phyloP scores from a whole-genome alignment of 2,888 invertebrate genomes.

The Hedychridium roseum region DNA sequence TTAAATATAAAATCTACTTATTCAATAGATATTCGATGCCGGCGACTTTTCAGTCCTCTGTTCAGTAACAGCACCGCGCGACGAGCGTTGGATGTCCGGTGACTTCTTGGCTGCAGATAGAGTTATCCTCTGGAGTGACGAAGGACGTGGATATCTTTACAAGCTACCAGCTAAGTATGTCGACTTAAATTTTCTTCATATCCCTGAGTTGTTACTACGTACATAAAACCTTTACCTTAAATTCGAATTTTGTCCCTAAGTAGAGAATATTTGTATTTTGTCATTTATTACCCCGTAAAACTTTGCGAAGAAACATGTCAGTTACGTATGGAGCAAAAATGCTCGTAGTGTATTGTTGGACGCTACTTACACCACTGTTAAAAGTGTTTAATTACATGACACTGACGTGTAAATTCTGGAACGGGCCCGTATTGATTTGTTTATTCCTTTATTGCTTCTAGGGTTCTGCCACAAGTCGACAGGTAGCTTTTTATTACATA shows the following conservation, averaged over 20 bases:
- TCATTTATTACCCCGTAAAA: too few relatives aligned
- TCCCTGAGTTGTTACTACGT: too few relatives aligned
- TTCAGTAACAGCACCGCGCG: slow-evolving; percentile 86
- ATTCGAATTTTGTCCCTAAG: too few relatives aligned
- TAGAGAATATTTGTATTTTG: too few relatives aligned
- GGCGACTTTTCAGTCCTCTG: slow-evolving; percentile 96
- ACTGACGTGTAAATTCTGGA: too few relatives aligned
- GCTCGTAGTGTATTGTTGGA: too few relatives aligned
- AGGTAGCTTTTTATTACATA: slow-evolving; percentile 40
- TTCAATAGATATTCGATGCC: slow-evolving; percentile 74
- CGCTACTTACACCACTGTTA: too few relatives aligned
- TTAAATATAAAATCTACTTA: slow-evolving; percentile 2
- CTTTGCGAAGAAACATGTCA: too few relatives aligned
- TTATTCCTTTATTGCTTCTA: slow-evolving; percentile 53
- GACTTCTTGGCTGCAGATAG: slow-evolving; percentile 92
- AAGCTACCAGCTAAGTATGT: slow-evolving; percentile 95
- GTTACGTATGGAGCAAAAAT: too few relatives aligned
- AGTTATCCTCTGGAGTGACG: slow-evolving; percentile 94
- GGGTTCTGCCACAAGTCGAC: slow-evolving; percentile 55
- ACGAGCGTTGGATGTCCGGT: slow-evolving; percentile 95
- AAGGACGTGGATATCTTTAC: slow-evolving; percentile 95
- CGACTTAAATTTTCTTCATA: too few relatives aligned
- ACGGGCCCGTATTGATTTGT: slow-evolving; percentile 28
- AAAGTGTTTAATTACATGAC: too few relatives aligned
- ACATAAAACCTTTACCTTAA: too few relatives aligned